These are phyloP conservation scores for Typhlichthys eigenmanni DNA, from an alignment of 2,797 vertebrate species.

Conservation along the genomic window DNA sequence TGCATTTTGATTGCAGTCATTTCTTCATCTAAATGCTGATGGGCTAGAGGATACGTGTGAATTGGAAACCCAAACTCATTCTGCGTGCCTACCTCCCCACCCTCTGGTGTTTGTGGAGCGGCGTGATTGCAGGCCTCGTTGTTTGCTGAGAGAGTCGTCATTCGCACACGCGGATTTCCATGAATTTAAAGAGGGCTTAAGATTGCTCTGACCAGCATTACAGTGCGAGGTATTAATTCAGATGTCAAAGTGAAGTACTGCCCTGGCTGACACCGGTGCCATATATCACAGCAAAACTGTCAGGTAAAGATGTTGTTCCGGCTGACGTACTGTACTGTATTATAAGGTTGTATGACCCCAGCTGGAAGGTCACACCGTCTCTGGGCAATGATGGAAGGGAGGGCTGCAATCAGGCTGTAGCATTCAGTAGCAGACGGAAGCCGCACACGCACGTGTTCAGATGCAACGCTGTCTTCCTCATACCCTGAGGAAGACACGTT, in stretches of 20 bases:
- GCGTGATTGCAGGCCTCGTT: conserved; percentile 48
- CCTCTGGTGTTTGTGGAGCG: conserved; percentile 45
- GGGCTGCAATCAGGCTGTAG: too few relatives aligned
- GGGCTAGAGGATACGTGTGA: conserved; percentile 56
- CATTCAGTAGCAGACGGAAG: too few relatives aligned
- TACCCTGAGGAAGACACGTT: too few relatives aligned
- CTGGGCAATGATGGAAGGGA: neutral
- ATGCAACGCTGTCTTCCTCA: too few relatives aligned
- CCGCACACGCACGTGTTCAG: too few relatives aligned
- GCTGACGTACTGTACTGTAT: conserved; percentile 15
- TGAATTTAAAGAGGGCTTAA: conserved; percentile 74
- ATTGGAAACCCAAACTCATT: conserved; percentile 67
- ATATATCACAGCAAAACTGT: conserved; percentile 29
- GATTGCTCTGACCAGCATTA: conserved; percentile 55
- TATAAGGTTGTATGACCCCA: conserved; percentile 10
- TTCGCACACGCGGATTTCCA: conserved; percentile 58
- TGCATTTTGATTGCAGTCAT: conserved; percentile 69
- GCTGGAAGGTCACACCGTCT: conserved; percentile 7
- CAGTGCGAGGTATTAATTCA: conserved; percentile 61
- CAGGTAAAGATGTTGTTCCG: conserved; percentile 12
- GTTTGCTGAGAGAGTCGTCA: conserved; percentile 62
- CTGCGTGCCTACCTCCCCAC: conserved; percentile 4
- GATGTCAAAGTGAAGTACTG: conserved; percentile 44
- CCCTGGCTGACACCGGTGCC: neutral
- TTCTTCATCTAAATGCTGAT: conserved; percentile 82